Evolutionary conservation across 2,888 invertebrate species (phyloP).

Genomic region (Acheta domesticus): DNA sequence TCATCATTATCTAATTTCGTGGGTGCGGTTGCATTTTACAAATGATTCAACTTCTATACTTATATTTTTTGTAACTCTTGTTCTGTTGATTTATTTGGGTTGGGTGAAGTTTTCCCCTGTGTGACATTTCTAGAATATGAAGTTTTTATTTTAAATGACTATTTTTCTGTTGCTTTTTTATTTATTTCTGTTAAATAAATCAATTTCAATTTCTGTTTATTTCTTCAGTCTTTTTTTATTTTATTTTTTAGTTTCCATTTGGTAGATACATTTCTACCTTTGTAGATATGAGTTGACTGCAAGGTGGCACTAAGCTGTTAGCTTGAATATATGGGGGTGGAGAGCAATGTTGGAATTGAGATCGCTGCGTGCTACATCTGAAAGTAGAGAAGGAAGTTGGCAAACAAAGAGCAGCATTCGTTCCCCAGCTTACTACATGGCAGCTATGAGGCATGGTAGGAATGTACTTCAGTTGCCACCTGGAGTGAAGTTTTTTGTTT

Average conservation of each 20-base stretch:
- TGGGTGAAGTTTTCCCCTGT: too few species aligned
- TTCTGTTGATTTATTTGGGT: too few species aligned
- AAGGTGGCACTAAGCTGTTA: not conserved
- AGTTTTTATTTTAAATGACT: too few species aligned
- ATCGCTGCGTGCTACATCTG: conserved; percentile 31
- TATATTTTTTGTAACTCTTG: too few species aligned
- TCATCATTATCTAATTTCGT: too few species aligned
- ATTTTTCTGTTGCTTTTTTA: too few species aligned
- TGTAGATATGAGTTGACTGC: conserved; percentile 30
- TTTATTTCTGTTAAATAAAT: too few species aligned
- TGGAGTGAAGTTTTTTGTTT: too few species aligned
- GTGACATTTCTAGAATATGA: too few species aligned
- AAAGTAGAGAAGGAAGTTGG: conserved; percentile 30
- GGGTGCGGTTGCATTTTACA: too few species aligned
- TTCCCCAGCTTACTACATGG: conserved; percentile 46
- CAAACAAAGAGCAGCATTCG: conserved; percentile 34
- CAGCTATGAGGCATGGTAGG: conserved; percentile 54
- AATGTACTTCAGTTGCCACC: not conserved
- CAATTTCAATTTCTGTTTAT: not conserved
- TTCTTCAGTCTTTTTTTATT: not conserved
- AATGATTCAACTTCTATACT: too few species aligned
- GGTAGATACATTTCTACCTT: not conserved
- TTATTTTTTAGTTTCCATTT: not conserved
- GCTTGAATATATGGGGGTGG: conserved; percentile 24
- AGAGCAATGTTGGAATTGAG: conserved; percentile 35